Base-by-base conservation (phyloP, 2,888 invertebrate species). In the Bellardia bayeri region DNA sequence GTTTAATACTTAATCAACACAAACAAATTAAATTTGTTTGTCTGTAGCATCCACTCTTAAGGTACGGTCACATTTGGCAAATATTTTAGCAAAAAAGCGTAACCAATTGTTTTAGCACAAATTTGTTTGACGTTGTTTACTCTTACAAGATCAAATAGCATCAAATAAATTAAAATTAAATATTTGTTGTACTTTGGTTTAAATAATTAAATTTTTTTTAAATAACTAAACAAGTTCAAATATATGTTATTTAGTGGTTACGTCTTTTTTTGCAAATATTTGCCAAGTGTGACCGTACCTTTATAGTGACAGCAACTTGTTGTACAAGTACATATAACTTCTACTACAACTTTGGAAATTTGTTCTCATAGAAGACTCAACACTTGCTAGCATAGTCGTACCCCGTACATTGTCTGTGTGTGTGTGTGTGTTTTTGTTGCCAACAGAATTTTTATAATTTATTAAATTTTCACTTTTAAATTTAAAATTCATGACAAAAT, bases 1-100 rank as follows among this genome's bases (percentile, higher is more conserved):
- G 69, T 85, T 72, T 82, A 86, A 85, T 69, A 85, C 64, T 78
- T 72, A 78, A 81, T 78, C 54, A 69, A 81, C 69, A 69, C 75
- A 85, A 82, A 86, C 82, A 69, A 82, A 85, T 79, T 81, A 71
- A 85, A 76, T 85, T 85, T 81, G 81, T 76, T 82, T 80, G 75
- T 37, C 63, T 81, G 16, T 54, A 71, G 83, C 54, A 63, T 66
- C 56, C 54, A 45, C 49, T 16, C 33, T 72, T n/a, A n/a, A n/a
- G n/a, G n/a, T n/a, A n/a, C n/a, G n/a, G n/a, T n/a, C n/a, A n/a
- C n/a, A n/a, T n/a, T n/a, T n/a, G n/a, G n/a, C n/a, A n/a, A n/a
- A n/a, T n/a, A n/a, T n/a, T n/a, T n/a, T n/a, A n/a, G n/a, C n/a
- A n/a, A n/a, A n/a, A n/a, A n/a, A n/a, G n/a, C n/a, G n/a, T n/a